Evolutionary conservation across 1,140 invertebrate species (phyloP), one percentile per base, ranked within the genome.

Genomic region (Drosophila quadrilineata): DNA sequence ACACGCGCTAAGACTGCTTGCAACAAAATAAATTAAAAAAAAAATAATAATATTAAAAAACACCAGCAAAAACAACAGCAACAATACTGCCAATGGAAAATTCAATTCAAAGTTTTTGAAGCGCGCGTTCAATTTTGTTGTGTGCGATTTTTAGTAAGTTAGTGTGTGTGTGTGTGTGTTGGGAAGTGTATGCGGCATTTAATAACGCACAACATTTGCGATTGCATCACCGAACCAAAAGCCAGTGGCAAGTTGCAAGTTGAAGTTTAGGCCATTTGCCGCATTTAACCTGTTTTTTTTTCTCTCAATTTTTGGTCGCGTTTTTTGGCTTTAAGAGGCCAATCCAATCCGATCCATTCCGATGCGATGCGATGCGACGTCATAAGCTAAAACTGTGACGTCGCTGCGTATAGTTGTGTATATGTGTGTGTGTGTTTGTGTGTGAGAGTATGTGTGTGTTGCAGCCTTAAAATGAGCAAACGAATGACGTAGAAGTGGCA

Each of bases 141-240:
- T 54, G 3, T 16, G 9, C 31, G 46, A 10, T 29, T 26, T 19
- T 6, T 45, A 33, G n/a, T 28, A 41, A 26, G 12, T 52, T 22
- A 16, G 4, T 24, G n/a, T 26, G n/a, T 40, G 45, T 50, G 29
- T 43, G 2, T 10, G 22, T 35, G 49, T 8, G 24, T 29, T 19
- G 33, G 17, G n/a, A 12, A 10, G 28, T 41, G 17, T 31, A 35
- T 50, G 62, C 63, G 36, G 45, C 40, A 38, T 71, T 71, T 24
- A 31, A 64, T 57, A 24, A 40, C 21, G 43, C 41, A 22, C 16
- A 49, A 33, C 28, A 21, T 14, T 31, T 50, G 28, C 62, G 68
- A 77, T 77, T 77, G 74, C 74, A 77, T 77, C 74, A 77, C 68
- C 74, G 54, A 68, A 45, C 5, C 45, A 29, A 58, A 59, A 48